Percentiles rank a stretch among this genome's conserved stretches.
Conservation (phyloP, 2,888 invertebrate species). For the Philaethria dido region DNA sequence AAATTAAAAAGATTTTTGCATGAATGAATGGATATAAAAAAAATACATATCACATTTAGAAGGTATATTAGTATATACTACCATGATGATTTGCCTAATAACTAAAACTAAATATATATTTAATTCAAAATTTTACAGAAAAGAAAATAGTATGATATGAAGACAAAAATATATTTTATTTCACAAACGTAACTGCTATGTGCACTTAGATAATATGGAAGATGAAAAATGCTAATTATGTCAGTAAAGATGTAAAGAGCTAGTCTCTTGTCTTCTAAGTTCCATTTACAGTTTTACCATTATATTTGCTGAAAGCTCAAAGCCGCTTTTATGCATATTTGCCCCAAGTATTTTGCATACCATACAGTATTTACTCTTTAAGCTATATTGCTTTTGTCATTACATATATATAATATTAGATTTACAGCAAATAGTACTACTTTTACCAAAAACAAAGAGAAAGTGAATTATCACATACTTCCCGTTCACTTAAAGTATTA, state of each 20-base stretch:
- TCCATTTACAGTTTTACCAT: slow-evolving; percentile 8
- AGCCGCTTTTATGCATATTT: slow-evolving; percentile 9
- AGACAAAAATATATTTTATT: background rate
- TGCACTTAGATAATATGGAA: background rate
- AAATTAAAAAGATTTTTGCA: too few relatives aligned
- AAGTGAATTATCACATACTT: background rate
- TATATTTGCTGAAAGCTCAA: slow-evolving; percentile 5
- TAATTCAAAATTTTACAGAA: background rate
- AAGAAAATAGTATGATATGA: background rate
- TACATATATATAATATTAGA: background rate
- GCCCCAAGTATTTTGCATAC: slow-evolving; percentile 4
- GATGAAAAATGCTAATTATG: background rate
- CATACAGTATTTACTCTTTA: slow-evolving; percentile 1
- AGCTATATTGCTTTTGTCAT: slow-evolving; percentile 9
- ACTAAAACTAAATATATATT: too few relatives aligned
- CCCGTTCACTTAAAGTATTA: background rate
- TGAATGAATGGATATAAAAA: too few relatives aligned
- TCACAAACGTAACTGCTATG: background rate
- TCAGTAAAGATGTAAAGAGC: background rate
- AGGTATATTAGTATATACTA: too few relatives aligned
- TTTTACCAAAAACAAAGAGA: background rate
- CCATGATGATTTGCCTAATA: too few relatives aligned
- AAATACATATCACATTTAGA: too few relatives aligned
- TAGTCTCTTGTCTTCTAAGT: too few relatives aligned
- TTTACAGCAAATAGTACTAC: background rate